Conservation (phyloP, 2,113 vertebrate genomes). For the Narcine bancroftii region DNA sequence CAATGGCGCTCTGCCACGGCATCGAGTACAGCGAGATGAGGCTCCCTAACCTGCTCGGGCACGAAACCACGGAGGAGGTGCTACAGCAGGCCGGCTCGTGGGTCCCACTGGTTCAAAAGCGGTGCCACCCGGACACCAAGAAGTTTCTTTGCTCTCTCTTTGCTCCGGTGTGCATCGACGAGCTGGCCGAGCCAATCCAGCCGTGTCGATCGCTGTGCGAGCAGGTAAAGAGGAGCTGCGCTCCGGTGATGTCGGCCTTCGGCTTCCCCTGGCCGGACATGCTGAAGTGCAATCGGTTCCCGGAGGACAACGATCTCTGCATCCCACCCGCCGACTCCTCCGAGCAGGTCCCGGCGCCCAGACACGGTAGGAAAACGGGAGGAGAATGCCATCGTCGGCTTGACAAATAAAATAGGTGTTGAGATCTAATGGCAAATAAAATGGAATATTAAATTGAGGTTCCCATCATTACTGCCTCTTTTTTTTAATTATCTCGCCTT, state of each 20-base stretch:
- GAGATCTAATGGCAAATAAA: background rate
- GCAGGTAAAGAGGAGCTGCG: constrained; percentile 80
- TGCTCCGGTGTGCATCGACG: constrained; percentile 87
- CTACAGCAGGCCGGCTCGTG: constrained; percentile 91
- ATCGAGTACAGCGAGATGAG: constrained; percentile 94
- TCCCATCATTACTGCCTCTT: background rate
- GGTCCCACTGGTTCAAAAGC: constrained; percentile 93
- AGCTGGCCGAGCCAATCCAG: constrained; percentile 86
- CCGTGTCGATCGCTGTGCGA: constrained; percentile 91
- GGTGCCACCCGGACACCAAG: constrained; percentile 90
- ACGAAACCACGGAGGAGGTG: constrained; percentile 91
- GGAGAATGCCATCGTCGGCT: background rate
- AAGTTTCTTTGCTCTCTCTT: constrained; percentile 97
- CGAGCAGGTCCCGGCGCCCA: constrained; percentile 65
- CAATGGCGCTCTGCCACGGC: constrained; percentile 78
- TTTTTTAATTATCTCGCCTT: too few relatives aligned
- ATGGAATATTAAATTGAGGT: background rate
- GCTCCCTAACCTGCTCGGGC: constrained; percentile 91
- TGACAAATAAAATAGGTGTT: background rate
- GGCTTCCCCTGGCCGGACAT: constrained; percentile 97
- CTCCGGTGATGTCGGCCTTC: constrained; percentile 91
- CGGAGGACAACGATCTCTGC: constrained; percentile 87
- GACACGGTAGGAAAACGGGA: constrained; percentile 65
- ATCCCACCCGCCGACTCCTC: constrained; percentile 79
- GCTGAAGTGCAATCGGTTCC: constrained; percentile 86